phyloP scores from a whole-genome alignment of 2,113 vertebrate genomes.

The Speoplatyrhinus poulsoni region DNA sequence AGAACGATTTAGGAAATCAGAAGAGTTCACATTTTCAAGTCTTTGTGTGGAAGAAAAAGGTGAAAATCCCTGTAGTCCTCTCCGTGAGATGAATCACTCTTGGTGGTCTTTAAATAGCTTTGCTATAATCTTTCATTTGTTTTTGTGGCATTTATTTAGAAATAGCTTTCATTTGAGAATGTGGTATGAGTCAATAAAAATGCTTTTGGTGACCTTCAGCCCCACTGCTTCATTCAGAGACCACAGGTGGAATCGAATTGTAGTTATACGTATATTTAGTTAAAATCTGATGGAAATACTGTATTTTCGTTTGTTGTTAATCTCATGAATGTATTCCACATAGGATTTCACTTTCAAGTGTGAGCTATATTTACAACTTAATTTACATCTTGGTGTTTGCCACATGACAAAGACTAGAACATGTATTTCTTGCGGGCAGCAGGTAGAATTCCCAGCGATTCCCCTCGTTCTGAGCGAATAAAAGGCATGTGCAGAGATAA shows the following conservation, averaged over 20 bases:
- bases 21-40: slow-evolving; percentile 48
- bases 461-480: slow-evolving; percentile 50
- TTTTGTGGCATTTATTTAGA: not conserved
- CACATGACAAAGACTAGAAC: slow-evolving; percentile 12
- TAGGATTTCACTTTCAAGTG: not conserved
- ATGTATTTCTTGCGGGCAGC: slow-evolving; percentile 27
- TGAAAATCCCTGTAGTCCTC: slow-evolving; percentile 25
- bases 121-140: not conserved
- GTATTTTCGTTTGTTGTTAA: not conserved
- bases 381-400: not conserved
- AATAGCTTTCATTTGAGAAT: slow-evolving; percentile 13
- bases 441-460: slow-evolving; percentile 57
- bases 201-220: slow-evolving; percentile 1
- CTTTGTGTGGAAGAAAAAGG: slow-evolving; percentile 41
- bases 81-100: slow-evolving; percentile 31
- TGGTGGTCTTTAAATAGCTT: too few species aligned
- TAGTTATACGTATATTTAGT: not conserved
- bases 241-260: not conserved
- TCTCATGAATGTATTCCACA: not conserved
- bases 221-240: not conserved
- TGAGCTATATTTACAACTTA: not conserved
- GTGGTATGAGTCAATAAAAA: slow-evolving; percentile 14
- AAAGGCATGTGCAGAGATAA: slow-evolving; percentile 56
- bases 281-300: not conserved
- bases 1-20: slow-evolving; percentile 44